Base-by-base conservation (phyloP, 2,113 vertebrate species). In the Sardina pilchardus region DNA sequence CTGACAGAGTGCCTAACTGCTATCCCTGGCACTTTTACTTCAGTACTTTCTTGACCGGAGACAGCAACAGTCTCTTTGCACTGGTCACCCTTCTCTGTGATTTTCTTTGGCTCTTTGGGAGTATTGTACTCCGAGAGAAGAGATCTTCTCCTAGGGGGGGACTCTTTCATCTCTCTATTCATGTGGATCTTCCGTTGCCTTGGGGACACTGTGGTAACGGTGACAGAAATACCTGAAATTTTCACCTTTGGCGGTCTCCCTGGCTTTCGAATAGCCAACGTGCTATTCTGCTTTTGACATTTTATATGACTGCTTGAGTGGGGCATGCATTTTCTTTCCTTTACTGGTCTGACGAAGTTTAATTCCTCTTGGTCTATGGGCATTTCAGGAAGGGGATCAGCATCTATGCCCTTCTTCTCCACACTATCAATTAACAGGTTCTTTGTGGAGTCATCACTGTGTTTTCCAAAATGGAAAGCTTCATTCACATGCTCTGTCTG, bases 141-240 rank as follows among this genome's bases (percentile, higher is more conserved):
- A 81, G 63, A 45, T 87, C 91, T 92, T 71, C 87, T 90, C 59
- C 53, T 85, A 81, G 26, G 87, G 24, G 89, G 88, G 82, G 91
- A 89, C 42, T 86, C 90, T 39, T 92, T 93, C 87, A 94, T 90
- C 26, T 96, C 94, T 67, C 94, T 96, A 86, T 94, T 96, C 67
- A 98, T 94, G 89, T 94, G 95, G 88, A 98, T 96, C 95, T 96
- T 96, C 84, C 97, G 96, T 91, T 96, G 96, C 87, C 96, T 94
- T 91, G 97, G 96, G 87, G 97, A 97, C 88, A 96, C 92, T 82
- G 96, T 95, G 48, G 93, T 96, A 89, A 98, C 93, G 50, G 97
- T 99, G 87, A 98, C 96, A 21, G 96, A 98, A 91, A 99, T 98
- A 83, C 98, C 98, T 2, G 98, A 98, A 85, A 99, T 97, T 94